These are phyloP conservation scores for Barypeithes pellucidus DNA, from an alignment of 2,888 invertebrate genomes.

Conservation along the genomic window DNA sequence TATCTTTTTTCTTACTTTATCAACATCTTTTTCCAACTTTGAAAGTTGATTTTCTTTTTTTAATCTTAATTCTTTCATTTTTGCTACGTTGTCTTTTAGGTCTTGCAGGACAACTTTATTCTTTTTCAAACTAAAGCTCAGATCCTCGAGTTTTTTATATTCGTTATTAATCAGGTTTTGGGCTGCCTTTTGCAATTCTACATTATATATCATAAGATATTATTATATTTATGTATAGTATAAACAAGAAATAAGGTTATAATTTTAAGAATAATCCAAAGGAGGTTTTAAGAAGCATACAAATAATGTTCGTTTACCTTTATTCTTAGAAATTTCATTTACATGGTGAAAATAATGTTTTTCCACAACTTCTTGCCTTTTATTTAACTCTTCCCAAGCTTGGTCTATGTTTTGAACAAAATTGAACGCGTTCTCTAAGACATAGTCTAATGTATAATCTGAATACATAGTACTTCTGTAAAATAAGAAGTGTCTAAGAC, in stretches of 20 bases:
- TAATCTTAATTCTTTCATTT: neutral
- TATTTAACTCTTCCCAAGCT: neutral
- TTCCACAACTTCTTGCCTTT: neutral
- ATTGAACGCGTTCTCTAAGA: neutral
- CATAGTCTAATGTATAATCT: conserved; percentile 4
- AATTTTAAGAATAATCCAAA: neutral
- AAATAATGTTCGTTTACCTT: neutral
- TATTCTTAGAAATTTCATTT: neutral
- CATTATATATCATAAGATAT: no score
- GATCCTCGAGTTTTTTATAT: conserved; percentile 8
- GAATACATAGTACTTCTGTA: neutral
- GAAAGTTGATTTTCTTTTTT: conserved; percentile 16
- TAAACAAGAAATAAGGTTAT: neutral
- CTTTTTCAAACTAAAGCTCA: neutral
- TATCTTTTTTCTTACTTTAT: conserved; percentile 10
- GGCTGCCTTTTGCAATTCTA: conserved; percentile 6
- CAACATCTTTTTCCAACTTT: conserved; percentile 11
- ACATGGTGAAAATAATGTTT: neutral
- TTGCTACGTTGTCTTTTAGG: neutral
- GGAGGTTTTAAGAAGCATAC: neutral
- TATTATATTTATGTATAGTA: no score
- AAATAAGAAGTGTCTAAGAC: no score
- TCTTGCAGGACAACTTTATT: conserved; percentile 15
- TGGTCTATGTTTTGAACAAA: neutral
- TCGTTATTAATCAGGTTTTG: conserved; percentile 3